These are phyloP conservation scores for Coremacera marginata DNA, from an alignment of 2,888 invertebrate genomes.

Conservation along the genomic window DNA sequence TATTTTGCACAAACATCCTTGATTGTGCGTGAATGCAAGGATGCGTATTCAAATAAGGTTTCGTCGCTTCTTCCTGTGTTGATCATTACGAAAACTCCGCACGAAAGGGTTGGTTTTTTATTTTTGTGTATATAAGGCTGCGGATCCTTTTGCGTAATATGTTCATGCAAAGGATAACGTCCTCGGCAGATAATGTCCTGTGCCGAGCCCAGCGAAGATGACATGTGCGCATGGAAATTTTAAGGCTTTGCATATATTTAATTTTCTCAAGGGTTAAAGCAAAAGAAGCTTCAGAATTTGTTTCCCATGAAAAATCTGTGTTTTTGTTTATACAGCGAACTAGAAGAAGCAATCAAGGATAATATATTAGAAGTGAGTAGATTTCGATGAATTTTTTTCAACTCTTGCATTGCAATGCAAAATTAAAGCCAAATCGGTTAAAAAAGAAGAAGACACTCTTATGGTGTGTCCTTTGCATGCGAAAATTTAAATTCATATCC, in stretches of 20 bases:
- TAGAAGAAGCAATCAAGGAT: constrained; percentile 67
- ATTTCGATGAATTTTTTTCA: background rate
- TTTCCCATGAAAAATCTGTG: constrained; percentile 64
- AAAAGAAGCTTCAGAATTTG: constrained; percentile 52
- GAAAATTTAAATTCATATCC: constrained; percentile 61
- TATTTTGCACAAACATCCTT: constrained; percentile 44
- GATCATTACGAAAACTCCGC: constrained; percentile 34
- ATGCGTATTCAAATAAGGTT: constrained; percentile 67
- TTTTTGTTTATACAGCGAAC: constrained; percentile 26
- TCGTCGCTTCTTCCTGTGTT: constrained; percentile 42
- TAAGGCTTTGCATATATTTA: constrained; percentile 64
- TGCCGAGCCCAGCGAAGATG: constrained; percentile 53
- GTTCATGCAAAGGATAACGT: constrained; percentile 52
- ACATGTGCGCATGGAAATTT: constrained; percentile 53
- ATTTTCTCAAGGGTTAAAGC: constrained; percentile 58
- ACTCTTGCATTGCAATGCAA: background rate
- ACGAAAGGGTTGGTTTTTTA: constrained; percentile 53
- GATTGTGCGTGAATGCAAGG: constrained; percentile 39
- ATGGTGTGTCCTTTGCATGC: constrained; percentile 56
- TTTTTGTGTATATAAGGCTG: constrained; percentile 2
- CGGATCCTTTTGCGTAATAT: constrained; percentile 55
- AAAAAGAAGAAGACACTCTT: background rate
- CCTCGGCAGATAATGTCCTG: constrained; percentile 50
- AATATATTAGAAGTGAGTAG: constrained; percentile 54
- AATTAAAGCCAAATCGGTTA: background rate